Conservation (phyloP, 2,888 invertebrate species). For the Callimorpha dominula region DNA sequence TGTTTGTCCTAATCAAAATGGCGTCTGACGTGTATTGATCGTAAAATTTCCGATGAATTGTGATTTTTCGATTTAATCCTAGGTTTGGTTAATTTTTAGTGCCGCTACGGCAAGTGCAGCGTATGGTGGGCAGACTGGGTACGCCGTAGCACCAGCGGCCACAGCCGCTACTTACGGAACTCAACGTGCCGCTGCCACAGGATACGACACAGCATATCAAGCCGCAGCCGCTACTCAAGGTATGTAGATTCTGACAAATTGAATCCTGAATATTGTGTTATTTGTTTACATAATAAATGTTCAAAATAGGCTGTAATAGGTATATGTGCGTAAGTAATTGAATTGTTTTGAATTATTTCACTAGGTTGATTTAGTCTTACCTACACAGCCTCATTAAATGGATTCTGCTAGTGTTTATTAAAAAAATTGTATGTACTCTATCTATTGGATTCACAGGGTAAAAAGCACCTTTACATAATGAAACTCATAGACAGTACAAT, state of each 20-base stretch:
- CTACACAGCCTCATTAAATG: background rate
- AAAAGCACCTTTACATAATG: background rate
- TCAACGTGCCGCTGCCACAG: constrained; percentile 92
- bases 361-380: background rate
- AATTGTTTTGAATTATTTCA: constrained; percentile 26
- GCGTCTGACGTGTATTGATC: constrained; percentile 80
- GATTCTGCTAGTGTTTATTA: background rate
- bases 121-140: constrained; percentile 94
- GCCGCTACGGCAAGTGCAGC: constrained; percentile 92
- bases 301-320: constrained; percentile 35
- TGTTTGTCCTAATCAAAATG: constrained; percentile 82
- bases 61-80: constrained; percentile 41
- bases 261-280: background rate
- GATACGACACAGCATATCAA: constrained; percentile 94
- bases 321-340: constrained; percentile 39
- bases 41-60: constrained; percentile 52
- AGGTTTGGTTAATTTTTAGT: constrained; percentile 70
- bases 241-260: constrained; percentile 79
- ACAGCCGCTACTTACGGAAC: constrained; percentile 95
- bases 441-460: background rate
- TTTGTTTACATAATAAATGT: constrained; percentile 38
- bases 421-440: background rate
- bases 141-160: constrained; percentile 93
- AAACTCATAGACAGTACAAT: background rate
- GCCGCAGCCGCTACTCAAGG: constrained; percentile 93